phyloP scores from a whole-genome alignment of 2,797 vertebrate genomes.

The Podarcis siculus region DNA sequence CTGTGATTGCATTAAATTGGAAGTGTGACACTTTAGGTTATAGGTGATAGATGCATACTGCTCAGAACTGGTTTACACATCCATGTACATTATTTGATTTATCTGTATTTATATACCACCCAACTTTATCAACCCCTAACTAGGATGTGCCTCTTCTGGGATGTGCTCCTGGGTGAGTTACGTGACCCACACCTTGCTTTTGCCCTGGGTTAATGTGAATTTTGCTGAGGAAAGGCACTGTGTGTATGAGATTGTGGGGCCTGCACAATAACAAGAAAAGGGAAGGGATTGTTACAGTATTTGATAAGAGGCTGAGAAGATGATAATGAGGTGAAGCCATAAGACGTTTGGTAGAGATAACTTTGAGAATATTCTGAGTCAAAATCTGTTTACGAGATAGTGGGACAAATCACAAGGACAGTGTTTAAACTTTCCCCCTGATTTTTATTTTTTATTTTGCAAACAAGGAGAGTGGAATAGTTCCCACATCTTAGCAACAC shows the following conservation, averaged over 20 bases:
- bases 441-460: no score
- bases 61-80: neutral
- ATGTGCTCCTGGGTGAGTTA: no score
- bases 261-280: neutral
- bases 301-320: neutral
- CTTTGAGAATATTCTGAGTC: neutral
- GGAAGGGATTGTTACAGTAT: neutral
- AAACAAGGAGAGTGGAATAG: neutral
- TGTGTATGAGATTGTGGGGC: neutral
- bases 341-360: neutral
- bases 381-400: neutral
- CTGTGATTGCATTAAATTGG: neutral
- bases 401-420: neutral
- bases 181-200: no score
- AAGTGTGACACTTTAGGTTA: neutral
- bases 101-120: no score
- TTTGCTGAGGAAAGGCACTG: neutral
- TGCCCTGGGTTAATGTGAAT: no score
- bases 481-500: neutral
- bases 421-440: neutral
- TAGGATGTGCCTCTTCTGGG: no score
- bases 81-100: neutral
- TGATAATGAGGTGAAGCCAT: neutral
- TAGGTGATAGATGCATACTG: neutral
- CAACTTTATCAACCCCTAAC: no score